Evolutionary conservation across 2,797 vertebrate species (phyloP).

Genomic region (Arrhamphus sclerolepis): DNA sequence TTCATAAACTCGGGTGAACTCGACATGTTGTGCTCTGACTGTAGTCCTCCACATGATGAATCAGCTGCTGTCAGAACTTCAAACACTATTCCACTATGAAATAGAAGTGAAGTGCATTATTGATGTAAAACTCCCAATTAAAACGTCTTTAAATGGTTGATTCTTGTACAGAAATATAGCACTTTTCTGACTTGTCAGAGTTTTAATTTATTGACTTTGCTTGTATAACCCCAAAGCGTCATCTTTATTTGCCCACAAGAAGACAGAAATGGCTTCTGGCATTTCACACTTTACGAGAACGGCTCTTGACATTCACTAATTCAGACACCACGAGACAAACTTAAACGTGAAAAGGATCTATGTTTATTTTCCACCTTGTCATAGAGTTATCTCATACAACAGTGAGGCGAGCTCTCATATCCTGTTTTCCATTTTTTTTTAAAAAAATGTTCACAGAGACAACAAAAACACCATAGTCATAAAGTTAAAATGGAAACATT

Average conservation of each 20-base stretch:
- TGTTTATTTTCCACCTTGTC: constrained; percentile 67
- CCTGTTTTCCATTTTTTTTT: constrained; percentile 35
- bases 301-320: constrained; percentile 21
- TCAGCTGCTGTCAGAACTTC: not conserved
- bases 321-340: not conserved
- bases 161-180: not conserved
- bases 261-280: constrained; percentile 4
- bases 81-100: constrained; percentile 8
- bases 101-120: not conserved
- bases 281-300: constrained; percentile 23
- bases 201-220: constrained; percentile 12
- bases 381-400: constrained; percentile 41
- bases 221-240: constrained; percentile 11
- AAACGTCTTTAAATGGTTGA: not conserved
- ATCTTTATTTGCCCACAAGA: constrained; percentile 22
- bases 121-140: not conserved
- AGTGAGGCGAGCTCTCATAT: constrained; percentile 49
- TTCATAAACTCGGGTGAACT: constrained; percentile 18
- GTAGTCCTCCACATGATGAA: constrained; percentile 1
- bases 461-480: constrained; percentile 47
- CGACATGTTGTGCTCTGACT: not conserved
- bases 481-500: constrained; percentile 61
- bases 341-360: constrained; percentile 56
- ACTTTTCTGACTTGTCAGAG: constrained; percentile 9
- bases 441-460: constrained; percentile 53